phyloP scores from a whole-genome alignment of 2,113 vertebrate species.

The Lepus timidus region DNA sequence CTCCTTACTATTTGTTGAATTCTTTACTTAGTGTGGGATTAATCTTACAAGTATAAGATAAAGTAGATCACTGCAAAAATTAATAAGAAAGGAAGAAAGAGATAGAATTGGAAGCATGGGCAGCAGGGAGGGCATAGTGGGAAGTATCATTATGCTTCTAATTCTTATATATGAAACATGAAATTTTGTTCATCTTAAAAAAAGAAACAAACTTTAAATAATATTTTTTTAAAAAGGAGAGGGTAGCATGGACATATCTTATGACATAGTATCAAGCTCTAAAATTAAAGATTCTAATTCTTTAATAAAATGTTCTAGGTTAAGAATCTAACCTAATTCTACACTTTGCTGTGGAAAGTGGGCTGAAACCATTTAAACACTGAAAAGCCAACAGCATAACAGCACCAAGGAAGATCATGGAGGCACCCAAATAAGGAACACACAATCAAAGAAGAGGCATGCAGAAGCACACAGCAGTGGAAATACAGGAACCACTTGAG shows the following conservation, averaged over 20 bases:
- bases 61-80: no score
- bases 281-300: slow-evolving; percentile 26
- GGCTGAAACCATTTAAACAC: neutral
- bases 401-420: neutral
- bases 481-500: neutral
- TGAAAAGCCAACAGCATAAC: neutral
- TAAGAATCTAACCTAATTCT: neutral
- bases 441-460: neutral
- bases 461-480: neutral
- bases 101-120: no score
- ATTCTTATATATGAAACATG: no score
- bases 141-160: no score
- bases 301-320: neutral
- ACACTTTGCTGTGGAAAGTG: neutral
- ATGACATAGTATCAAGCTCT: neutral
- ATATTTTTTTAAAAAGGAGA: no score
- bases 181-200: no score
- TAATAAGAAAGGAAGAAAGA: no score
- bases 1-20: no score
- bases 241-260: neutral
- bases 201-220: no score
- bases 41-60: no score
- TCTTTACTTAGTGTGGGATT: no score
- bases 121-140: no score
- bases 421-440: neutral